Base-by-base conservation (phyloP, 2,797 vertebrate species). In the Acanthurus leucopareius region DNA sequence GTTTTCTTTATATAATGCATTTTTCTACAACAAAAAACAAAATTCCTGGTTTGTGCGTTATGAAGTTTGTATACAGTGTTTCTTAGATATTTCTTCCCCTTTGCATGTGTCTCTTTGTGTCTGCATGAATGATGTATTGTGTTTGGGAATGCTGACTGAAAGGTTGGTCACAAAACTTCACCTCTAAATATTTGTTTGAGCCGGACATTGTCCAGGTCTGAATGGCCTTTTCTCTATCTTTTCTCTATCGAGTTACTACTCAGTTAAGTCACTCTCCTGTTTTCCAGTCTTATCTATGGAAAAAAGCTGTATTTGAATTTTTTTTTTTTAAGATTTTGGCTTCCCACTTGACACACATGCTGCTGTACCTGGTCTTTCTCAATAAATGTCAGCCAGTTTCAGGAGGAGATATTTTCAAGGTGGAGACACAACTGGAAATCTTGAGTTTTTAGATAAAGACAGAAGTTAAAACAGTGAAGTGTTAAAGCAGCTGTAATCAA, bases 101-200 rank as follows among this genome's bases (percentile, higher is more conserved):
- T 25, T 20, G 7, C 32, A 25, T 11, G 38, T 44, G 35, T 49
- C n/a, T 56, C 44, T 49, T 22, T 67, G 35, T 25, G 38, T 42
- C 52, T 19, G 48, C n/a, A 19, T 25, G 13, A 45, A 47, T 38
- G 25, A 19, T 13, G 7, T 47, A 0, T 22, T 51, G 61, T 5
- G 22, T 45, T 5, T 19, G 5, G 32, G 28, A 35, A 64, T 13
- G 28, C n/a, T 40, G 42, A 52, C 47, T 59, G 47, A 45, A 57
- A 49, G 38, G 17, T 53, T 42, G 52, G 10, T 32, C 17, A 14
- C 32, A 51, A 42, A 64, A 58, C 17, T 35, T 62, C 17, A 42
- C 38, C 64, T 68, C 45, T 53, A n/a, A 15, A 49, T 60, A 22
- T 19, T 16, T 1, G 16, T 76, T 76, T 44, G 48, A 40, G 7